Base-by-base conservation (phyloP, 2,888 invertebrate species). In the Cerastis rubricosa region DNA sequence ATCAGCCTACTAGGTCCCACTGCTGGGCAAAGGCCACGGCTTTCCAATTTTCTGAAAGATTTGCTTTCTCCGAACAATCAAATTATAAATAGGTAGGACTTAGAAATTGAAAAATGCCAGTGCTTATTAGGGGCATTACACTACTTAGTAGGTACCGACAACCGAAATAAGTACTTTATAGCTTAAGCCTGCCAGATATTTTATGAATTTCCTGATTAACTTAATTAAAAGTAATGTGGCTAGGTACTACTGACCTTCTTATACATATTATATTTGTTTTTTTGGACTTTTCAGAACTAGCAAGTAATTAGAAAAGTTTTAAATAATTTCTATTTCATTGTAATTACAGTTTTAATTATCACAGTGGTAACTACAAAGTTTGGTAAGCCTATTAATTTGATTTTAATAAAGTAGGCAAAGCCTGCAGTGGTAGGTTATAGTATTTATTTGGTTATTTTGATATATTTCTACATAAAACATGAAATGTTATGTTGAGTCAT, bases 231-330 rank as follows among this genome's bases (percentile, higher is more conserved):
- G 19, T 40, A 12, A 40, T 63, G 40, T 63, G 12, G 14, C 9
- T 59, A 17, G 51, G 49, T 49, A 49, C 11, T 61, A 35, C 35
- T 29, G 17, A 29, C 1, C 7, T 73, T 57, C 57, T 14, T 25
- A 12, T 14, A 45, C 9, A 1, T 43, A 57, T 17, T 57, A 0
- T 74, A 35, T 57, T 22, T 43, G 25, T 45, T 49, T 40, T 8
- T 78, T 64, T n/a, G n/a, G 22, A 22, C 5, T 67, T 11, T 67
- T 8, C 6, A 12, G 61, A 61, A 70, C 29, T 17, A 69, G 29
- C 29, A 19, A 9, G 22, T n/a, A 29, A n/a, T n/a, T 69, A 61
- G 11, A 70, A 80, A 80, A 81, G 57, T 79, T 77, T 63, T 25
- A 40, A 69, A 47, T 82, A 40, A 69, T 69, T 65, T 12, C 51